Conservation (phyloP, 2,888 invertebrate genomes). For the Seira musarum region DNA sequence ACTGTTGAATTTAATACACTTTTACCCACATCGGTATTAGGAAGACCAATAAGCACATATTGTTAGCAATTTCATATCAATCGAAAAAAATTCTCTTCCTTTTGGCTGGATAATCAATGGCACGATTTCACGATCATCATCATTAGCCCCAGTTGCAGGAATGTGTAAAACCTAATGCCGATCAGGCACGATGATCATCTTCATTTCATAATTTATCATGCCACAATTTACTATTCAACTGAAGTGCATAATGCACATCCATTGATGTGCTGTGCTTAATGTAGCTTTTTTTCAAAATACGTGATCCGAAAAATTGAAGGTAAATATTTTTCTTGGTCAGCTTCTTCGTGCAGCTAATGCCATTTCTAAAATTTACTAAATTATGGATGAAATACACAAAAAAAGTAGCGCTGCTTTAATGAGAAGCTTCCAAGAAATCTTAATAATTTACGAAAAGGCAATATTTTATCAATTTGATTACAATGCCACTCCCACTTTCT, state of each 20-base stretch:
- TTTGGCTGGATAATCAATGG: conserved; percentile 52
- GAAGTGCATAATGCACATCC: too few relatives aligned
- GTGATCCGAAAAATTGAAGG: conserved; percentile 42
- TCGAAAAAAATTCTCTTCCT: conserved; percentile 5
- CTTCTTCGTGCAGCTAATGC: too few relatives aligned
- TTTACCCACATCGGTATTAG: too few relatives aligned
- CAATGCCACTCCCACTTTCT: conserved; percentile 2
- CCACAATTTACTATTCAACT: background rate
- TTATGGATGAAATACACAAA: too few relatives aligned
- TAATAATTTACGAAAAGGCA: conserved; percentile 6
- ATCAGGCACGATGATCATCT: conserved; percentile 25
- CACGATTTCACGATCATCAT: conserved; percentile 49
- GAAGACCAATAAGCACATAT: too few relatives aligned
- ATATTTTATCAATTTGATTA: conserved; percentile 27
- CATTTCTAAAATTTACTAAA: too few relatives aligned
- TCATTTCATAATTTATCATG: conserved; percentile 48
- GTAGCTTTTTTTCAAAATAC: conserved; percentile 24
- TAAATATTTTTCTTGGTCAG: conserved; percentile 2
- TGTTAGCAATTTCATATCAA: too few relatives aligned
- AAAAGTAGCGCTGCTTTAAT: background rate
- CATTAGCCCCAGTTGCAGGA: background rate
- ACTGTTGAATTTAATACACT: too few relatives aligned
- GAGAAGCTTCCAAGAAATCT: conserved; percentile 18
- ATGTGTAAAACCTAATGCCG: background rate
- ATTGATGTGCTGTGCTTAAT: too few relatives aligned